phyloP scores from a whole-genome alignment of 92 coral and sea anemone species.

The Montipora capitata region DNA sequence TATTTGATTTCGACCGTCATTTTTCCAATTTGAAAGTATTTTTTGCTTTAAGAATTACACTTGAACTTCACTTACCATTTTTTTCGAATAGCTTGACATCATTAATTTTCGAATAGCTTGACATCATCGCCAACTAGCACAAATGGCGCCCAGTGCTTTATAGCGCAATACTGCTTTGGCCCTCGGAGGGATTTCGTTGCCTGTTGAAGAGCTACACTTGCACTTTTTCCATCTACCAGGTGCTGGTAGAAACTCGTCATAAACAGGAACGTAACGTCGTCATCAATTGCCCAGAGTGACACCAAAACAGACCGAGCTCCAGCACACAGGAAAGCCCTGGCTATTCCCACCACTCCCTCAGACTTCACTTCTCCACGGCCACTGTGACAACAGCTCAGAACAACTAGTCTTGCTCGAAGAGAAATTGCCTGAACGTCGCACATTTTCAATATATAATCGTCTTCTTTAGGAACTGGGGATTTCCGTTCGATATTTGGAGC shows the following conservation, averaged over 20 bases:
- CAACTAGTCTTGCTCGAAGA: background rate
- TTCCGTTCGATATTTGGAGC: background rate
- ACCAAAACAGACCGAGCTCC: background rate
- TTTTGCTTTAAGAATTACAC: no score
- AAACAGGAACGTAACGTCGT: background rate
- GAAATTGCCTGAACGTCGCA: background rate
- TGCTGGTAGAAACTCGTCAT: constrained; percentile 3
- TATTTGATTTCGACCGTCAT: no score
- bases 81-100: no score
- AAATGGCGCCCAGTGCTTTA: no score
- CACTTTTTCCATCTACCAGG: background rate
- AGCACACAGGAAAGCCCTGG: background rate
- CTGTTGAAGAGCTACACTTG: background rate
- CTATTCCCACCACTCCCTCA: constrained; percentile 12
- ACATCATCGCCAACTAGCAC: no score
- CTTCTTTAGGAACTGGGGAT: background rate
- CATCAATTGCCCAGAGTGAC: constrained; percentile 6
- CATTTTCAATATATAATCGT: background rate
- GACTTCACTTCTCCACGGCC: background rate
- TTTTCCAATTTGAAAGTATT: no score
- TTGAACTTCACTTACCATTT: no score
- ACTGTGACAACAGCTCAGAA: constrained; percentile 12
- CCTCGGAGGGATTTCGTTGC: background rate
- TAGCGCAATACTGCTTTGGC: background rate
- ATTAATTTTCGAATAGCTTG: no score